Conservation (phyloP, 1,140 invertebrate species). For the Drosophila kanapiae region DNA sequence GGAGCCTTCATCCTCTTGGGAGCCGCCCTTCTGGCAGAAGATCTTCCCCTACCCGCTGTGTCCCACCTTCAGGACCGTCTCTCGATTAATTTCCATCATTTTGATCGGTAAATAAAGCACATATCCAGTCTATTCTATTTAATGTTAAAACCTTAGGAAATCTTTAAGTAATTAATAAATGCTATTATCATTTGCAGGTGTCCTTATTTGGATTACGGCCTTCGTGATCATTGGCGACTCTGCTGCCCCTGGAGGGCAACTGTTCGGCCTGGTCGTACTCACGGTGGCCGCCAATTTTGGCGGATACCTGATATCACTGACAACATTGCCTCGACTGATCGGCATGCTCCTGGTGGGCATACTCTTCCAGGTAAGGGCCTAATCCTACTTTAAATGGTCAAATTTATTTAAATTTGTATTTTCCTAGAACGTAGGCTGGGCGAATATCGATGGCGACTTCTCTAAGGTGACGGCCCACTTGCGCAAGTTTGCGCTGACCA, state of each 20-base stretch:
- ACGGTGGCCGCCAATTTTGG: conserved; percentile 92
- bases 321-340: conserved; percentile 93
- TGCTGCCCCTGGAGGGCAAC: conserved; percentile 91
- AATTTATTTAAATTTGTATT: background rate
- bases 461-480: conserved; percentile 88
- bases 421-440: conserved; percentile 89
- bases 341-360: conserved; percentile 95
- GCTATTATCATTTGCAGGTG: conserved; percentile 79
- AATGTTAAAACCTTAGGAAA: background rate
- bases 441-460: conserved; percentile 89
- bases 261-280: conserved; percentile 92
- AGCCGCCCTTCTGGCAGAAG: conserved; percentile 90
- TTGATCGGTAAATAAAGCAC: conserved; percentile 87
- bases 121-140: background rate
- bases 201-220: conserved; percentile 91
- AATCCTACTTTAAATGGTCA: fast-evolving
- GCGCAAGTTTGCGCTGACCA: conserved; percentile 94
- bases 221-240: conserved; percentile 90
- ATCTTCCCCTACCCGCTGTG: conserved; percentile 93
- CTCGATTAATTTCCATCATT: conserved; percentile 89
- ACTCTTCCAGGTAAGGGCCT: conserved; percentile 87
- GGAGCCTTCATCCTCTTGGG: conserved; percentile 90
- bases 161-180: background rate
- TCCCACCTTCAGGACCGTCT: conserved; percentile 92
- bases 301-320: conserved; percentile 91